Evolutionary conservation across 2,888 invertebrate genomes (phyloP), one percentile per base, ranked within the genome.

Genomic region (Patella depressa): DNA sequence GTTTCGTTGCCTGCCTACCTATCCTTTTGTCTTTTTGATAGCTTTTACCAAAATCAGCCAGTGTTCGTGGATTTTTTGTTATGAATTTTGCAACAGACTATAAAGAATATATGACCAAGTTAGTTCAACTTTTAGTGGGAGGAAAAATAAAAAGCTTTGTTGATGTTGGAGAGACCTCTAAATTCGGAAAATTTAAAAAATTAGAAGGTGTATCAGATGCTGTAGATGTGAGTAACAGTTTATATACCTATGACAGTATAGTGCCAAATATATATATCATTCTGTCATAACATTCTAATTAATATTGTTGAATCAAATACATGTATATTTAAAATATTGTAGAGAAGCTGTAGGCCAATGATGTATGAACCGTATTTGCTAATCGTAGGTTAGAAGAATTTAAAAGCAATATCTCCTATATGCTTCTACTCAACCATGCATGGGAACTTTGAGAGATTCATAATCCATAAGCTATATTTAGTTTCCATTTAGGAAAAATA

Each of bases 21-120:
- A 45, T 45, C 9, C 9, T 45, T 45, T 45, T 75, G 55, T 69
- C 79, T 19, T 65, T 73, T 71, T 84, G 81, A 45, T 81, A 90
- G 88, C 80, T 89, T 9, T 80, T 90, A 34, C 79, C 79, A 15
- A 89, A 88, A 77, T 89, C 89, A 7, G 87, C 89, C 19, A 88
- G 87, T 81, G 82, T 90, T 7, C 75, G 87, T 57, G 90, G 90
- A 14, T 90, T 90, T 80, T 89, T 89, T 80, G 79, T 90, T 72
- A 78, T 79, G n/a, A 85, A 89, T 72, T 89, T 81, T 78, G n/a
- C 53, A 7, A 53, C 75, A 9, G 84, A 88, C 53, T 83, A 78
- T 75, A 77, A 74, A 9, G 79, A 81, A n/a, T 87, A 88, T 82
- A 79, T 88, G 29, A 77, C 72, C 59, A 83, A 85, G 55, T 81